phyloP scores from a whole-genome alignment of 92 coral and sea anemone genomes.

The Blastomussa wellsi region DNA sequence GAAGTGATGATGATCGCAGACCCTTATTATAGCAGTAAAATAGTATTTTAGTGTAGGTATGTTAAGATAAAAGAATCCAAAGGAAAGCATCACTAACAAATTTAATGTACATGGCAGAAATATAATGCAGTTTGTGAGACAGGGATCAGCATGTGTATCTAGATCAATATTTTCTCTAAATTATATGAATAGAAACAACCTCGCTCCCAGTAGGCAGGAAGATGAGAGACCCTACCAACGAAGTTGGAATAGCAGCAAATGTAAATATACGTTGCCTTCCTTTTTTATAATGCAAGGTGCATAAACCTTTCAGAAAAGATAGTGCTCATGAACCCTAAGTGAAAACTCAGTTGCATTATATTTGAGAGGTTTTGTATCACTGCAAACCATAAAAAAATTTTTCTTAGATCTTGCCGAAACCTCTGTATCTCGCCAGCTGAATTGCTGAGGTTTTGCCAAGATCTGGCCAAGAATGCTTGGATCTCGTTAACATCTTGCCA shows the following conservation, averaged over 20 bases:
- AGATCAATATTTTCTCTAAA: neutral
- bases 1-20: conserved; percentile 36
- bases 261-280: neutral
- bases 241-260: neutral
- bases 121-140: neutral
- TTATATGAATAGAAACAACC: no score
- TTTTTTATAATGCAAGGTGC: neutral
- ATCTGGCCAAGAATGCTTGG: no score
- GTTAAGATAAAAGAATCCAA: neutral
- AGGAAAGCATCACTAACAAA: neutral
- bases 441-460: no score
- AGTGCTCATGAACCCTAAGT: neutral
- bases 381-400: no score
- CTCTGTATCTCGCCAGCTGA: no score
- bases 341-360: no score
- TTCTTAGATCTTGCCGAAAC: no score
- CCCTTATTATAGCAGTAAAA: conserved; percentile 12
- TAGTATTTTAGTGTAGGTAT: neutral
- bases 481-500: no score
- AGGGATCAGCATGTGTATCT: neutral
- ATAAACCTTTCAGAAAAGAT: neutral
- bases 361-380: neutral
- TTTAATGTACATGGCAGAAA: neutral
- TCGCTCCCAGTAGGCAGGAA: no score
- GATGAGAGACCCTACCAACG: no score